Evolutionary conservation across 2,797 vertebrate genomes (phyloP), one percentile per base, ranked within the genome.

Genomic region (Gymnocypris eckloni): DNA sequence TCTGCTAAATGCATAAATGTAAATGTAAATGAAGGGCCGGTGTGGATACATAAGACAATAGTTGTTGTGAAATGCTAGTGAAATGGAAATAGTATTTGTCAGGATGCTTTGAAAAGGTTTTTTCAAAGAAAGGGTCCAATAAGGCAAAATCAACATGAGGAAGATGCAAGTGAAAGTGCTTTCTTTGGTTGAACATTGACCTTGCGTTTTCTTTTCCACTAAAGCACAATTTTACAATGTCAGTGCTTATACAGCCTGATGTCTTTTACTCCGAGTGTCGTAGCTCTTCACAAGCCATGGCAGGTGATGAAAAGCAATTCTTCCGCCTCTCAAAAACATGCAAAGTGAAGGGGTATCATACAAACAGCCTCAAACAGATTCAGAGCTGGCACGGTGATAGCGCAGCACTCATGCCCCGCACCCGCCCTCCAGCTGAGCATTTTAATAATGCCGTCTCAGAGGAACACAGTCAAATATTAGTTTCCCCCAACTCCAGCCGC

Each of bases 401-500:
- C 33, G 22, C 78, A 92, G 86, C 78, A 87, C 89, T 88, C 81
- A 75, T 67, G 43, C 59, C 71, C 45, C 80, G 37, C 86, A 37
- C 79, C 79, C 70, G 84, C 88, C 92, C 90, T 87, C 86, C 76
- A 76, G 92, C 86, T 78, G 81, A 91, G 86, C 88, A 90, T 93
- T 94, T 93, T 92, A 91, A 66, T 75, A 91, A 89, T 48, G 59
- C 48, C 82, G 75, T 87, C 90, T 91, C 90, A 82, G 87, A 89
- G 88, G 88, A 54, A 56, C 72, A 90, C 76, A 64, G 88, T 79
- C 89, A 93, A 94, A 93, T 93, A 93, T 93, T 91, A 91, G 92
- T 93, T 93, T 89, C 71, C 48, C 56, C 56, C 7, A 78, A 86
- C 83, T 88, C 87, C 9, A 77, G 41, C 84, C 73, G 79, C 82